Conservation (phyloP, 2,113 vertebrate species). For the Scytalopus superciliaris region DNA sequence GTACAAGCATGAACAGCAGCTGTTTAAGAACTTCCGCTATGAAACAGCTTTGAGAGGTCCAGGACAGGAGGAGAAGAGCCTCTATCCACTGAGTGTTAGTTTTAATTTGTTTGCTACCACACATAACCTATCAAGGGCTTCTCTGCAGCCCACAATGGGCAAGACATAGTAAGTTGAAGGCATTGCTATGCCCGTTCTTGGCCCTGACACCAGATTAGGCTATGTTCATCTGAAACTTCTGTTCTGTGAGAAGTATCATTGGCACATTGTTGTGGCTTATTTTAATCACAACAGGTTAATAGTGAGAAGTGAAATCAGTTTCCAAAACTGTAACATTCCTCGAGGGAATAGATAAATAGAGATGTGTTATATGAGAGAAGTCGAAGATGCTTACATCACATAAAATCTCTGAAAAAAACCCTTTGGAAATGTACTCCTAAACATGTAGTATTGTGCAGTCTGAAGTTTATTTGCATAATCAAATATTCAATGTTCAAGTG, state of each 20-base stretch:
- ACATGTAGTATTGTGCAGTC: not conserved
- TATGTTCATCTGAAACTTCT: not conserved
- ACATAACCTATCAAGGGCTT: not conserved
- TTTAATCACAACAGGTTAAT: not conserved
- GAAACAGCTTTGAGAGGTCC: not conserved
- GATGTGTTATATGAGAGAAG: not conserved
- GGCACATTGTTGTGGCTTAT: not conserved
- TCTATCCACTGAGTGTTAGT: not conserved
- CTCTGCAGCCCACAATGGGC: not conserved
- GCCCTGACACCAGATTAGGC: not conserved
- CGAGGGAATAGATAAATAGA: not conserved
- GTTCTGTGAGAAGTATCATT: not conserved
- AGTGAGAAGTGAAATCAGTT: not conserved
- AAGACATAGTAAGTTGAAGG: not conserved
- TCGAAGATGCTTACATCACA: not conserved
- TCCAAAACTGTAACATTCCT: not conserved
- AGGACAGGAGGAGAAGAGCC: not conserved
- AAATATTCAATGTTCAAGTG: not conserved
- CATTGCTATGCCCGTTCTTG: not conserved
- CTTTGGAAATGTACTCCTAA: not conserved
- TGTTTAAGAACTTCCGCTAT: not conserved
- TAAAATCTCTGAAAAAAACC: not conserved
- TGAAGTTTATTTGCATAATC: not conserved
- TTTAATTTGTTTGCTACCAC: not conserved
- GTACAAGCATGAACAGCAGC: not conserved